Evolutionary conservation across 2,888 invertebrate genomes (phyloP).

Genomic region (Ectemnius cavifrons): DNA sequence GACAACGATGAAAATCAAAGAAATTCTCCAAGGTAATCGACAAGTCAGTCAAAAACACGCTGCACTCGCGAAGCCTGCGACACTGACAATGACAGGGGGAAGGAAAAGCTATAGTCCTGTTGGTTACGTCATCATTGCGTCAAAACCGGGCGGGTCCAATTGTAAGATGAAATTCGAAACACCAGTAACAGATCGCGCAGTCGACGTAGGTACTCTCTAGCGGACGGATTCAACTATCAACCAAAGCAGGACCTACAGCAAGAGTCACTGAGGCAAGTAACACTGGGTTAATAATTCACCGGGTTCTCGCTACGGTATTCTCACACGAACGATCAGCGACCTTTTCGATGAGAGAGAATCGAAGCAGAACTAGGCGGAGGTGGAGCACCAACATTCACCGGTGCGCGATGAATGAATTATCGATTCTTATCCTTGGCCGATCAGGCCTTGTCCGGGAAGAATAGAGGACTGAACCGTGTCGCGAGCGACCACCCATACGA

Average conservation of each 20-base stretch:
- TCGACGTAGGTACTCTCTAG: background rate
- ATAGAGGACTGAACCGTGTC: background rate
- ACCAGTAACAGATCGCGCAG: background rate
- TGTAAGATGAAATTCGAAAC: background rate
- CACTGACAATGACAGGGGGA: background rate
- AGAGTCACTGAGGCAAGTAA: background rate
- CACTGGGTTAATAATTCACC: background rate
- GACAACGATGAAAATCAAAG: too few relatives aligned
- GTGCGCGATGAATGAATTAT: conserved; percentile 26
- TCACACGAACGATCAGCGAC: background rate
- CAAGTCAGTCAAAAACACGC: background rate
- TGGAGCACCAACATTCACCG: conserved; percentile 1
- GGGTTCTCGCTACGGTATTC: background rate
- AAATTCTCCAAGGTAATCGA: background rate
- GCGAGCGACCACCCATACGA: background rate
- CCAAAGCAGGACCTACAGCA: background rate
- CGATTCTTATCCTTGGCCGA: conserved; percentile 16
- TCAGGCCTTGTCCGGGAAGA: conserved; percentile 1
- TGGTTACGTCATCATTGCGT: conserved; percentile 2
- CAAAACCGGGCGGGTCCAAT: conserved; percentile 2
- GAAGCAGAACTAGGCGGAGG: background rate
- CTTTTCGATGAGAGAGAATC: conserved; percentile 5
- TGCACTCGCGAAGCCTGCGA: background rate
- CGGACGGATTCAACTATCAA: background rate
- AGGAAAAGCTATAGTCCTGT: background rate